Percentiles rank a stretch among this genome's conserved stretches.
These are phyloP conservation scores for Festucalex cinctus DNA, from an alignment of 2,113 vertebrate genomes.

Conservation along the genomic window DNA sequence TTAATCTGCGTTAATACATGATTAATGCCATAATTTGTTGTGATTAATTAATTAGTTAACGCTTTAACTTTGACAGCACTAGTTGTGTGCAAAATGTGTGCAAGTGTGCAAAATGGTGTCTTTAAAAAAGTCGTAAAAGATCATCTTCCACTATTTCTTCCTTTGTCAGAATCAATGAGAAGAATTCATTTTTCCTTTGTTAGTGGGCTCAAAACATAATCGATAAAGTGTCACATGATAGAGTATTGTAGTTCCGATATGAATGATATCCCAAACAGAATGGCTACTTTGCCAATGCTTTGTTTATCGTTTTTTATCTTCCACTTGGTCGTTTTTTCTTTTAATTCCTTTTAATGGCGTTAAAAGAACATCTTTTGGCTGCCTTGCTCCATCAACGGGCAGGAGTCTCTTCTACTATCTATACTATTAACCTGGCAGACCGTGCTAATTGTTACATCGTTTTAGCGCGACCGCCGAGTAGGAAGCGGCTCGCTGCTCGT, in stretches of 20 bases:
- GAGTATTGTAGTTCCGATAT: not conserved
- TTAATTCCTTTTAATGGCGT: not conserved
- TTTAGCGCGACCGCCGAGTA: constrained; percentile 37
- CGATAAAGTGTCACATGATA: not conserved
- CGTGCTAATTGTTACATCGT: constrained; percentile 54
- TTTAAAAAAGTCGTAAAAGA: not conserved
- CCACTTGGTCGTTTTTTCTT: not conserved
- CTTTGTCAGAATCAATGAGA: not conserved
- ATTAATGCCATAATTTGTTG: too few relatives aligned
- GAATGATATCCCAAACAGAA: not conserved
- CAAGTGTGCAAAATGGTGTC: not conserved
- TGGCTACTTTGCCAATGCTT: not conserved
- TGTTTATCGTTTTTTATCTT: not conserved
- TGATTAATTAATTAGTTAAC: too few relatives aligned
- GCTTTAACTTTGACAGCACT: too few relatives aligned
- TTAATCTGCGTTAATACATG: too few relatives aligned
- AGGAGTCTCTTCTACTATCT: constrained; percentile 6
- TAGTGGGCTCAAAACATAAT: not conserved
- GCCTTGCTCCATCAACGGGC: constrained; percentile 11
- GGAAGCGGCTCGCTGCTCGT: constrained; percentile 41
- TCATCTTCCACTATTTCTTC: not conserved
- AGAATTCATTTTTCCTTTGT: not conserved
- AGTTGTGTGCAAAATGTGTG: too few relatives aligned
- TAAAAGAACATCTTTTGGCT: not conserved
- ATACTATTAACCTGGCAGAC: constrained; percentile 10